phyloP scores from a whole-genome alignment of 2,888 invertebrate genomes.

The Reticulitermes lucifugus region DNA sequence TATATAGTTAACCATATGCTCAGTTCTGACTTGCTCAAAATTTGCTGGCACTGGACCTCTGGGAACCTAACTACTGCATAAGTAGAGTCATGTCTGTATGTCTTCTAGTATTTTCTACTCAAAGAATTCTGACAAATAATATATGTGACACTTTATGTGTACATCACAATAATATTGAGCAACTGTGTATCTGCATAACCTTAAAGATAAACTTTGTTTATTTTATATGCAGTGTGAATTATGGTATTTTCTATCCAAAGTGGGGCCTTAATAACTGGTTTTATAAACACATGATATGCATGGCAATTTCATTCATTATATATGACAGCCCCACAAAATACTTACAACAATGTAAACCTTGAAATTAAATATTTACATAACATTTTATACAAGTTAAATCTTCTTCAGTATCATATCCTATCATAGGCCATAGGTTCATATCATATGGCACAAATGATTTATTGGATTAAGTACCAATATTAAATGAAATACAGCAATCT shows the following conservation, averaged over 20 bases:
- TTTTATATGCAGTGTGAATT: not conserved
- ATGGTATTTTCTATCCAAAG: too few species aligned
- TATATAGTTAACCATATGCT: too few species aligned
- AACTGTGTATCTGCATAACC: not conserved
- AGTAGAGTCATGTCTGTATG: not conserved
- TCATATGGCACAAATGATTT: conserved; percentile 16
- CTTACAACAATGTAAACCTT: not conserved
- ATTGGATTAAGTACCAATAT: not conserved
- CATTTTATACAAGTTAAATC: not conserved
- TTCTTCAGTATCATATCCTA: not conserved
- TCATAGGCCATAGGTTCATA: conserved; percentile 15
- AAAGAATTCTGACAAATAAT: not conserved
- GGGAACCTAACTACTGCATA: too few species aligned
- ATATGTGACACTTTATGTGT: not conserved
- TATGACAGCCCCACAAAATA: not conserved
- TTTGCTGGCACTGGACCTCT: too few species aligned
- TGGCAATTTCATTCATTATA: not conserved
- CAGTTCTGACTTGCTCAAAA: too few species aligned
- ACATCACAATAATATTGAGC: conserved; percentile 6
- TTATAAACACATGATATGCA: not conserved
- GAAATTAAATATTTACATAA: not conserved
- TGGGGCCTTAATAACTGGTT: not conserved
- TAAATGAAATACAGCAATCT: not conserved
- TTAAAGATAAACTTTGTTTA: not conserved
- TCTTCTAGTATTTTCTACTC: not conserved